Conservation (phyloP, 2,113 vertebrate genomes). For the Eulacestoma nigropectus region DNA sequence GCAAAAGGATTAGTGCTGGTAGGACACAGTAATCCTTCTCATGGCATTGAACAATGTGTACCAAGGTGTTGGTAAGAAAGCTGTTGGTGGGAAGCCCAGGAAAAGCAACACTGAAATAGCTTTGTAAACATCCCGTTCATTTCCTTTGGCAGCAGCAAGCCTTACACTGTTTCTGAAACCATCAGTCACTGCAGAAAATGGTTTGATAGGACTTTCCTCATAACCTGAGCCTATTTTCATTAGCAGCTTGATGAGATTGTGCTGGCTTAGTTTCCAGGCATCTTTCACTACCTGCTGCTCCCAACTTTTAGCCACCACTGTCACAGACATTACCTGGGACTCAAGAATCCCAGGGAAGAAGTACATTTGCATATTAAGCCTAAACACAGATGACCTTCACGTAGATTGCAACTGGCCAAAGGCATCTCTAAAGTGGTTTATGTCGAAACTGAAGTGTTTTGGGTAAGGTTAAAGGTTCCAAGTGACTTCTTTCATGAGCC, state of each 20-base stretch:
- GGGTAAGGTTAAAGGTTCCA: background rate
- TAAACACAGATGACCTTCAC: background rate
- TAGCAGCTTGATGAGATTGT: background rate
- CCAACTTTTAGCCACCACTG: background rate
- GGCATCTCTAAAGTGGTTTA: background rate
- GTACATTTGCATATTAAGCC: background rate
- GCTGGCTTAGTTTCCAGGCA: background rate
- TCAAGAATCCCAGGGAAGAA: background rate
- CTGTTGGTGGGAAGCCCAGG: background rate
- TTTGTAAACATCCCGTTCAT: background rate
- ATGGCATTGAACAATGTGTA: background rate
- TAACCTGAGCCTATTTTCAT: background rate
- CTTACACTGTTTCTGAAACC: background rate
- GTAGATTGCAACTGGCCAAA: background rate
- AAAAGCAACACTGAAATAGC: background rate
- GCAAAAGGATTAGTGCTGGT: background rate
- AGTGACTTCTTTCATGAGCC: background rate
- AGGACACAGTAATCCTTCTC: background rate
- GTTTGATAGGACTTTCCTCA: background rate
- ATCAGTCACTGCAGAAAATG: background rate
- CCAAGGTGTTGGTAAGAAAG: background rate
- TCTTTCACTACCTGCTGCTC: background rate
- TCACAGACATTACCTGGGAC: background rate
- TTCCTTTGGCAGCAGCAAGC: background rate
- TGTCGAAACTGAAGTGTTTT: background rate